These are phyloP conservation scores for Tachina fera DNA, from an alignment of 2,888 invertebrate genomes.

Conservation along the genomic window DNA sequence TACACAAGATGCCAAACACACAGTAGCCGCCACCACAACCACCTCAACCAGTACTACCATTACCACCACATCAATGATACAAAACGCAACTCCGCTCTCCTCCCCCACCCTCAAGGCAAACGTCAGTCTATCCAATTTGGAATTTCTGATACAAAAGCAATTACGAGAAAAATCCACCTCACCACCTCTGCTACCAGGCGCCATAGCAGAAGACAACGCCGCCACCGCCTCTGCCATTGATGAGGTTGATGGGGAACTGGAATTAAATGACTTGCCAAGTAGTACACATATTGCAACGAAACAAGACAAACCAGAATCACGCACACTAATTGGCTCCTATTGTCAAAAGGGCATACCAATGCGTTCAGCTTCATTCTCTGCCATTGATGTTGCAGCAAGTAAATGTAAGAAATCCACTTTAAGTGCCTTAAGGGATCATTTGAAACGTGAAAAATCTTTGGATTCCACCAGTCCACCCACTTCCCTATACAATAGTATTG, in stretches of 20 bases:
- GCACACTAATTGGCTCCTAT: constrained; percentile 86
- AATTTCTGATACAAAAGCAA: constrained; percentile 76
- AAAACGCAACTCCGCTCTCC: constrained; percentile 45
- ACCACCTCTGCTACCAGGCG: constrained; percentile 70
- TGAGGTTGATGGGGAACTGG: constrained; percentile 31
- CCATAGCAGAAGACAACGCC: constrained; percentile 35
- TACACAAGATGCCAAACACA: constrained; percentile 39
- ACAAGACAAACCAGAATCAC: constrained; percentile 85
- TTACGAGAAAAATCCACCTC: constrained; percentile 79
- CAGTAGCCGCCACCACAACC: constrained; percentile 13
- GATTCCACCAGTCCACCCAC: constrained; percentile 75
- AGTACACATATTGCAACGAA: constrained; percentile 81
- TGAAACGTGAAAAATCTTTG: constrained; percentile 79
- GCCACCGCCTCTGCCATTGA: constrained; percentile 1
- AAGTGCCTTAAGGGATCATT: constrained; percentile 80
- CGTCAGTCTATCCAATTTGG: constrained; percentile 81
- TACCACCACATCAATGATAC: constrained; percentile 39
- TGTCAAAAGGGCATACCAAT: constrained; percentile 88
- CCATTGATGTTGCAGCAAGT: constrained; percentile 89
- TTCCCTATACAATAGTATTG: constrained; percentile 75
- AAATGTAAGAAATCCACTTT: constrained; percentile 84
- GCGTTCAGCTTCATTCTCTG: constrained; percentile 93
- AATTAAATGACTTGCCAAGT: constrained; percentile 49
- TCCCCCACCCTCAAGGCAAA: constrained; percentile 77
- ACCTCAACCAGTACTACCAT: neutral